phyloP scores from a whole-genome alignment of 2,113 vertebrate species.

The Brienomyrus longianalis region DNA sequence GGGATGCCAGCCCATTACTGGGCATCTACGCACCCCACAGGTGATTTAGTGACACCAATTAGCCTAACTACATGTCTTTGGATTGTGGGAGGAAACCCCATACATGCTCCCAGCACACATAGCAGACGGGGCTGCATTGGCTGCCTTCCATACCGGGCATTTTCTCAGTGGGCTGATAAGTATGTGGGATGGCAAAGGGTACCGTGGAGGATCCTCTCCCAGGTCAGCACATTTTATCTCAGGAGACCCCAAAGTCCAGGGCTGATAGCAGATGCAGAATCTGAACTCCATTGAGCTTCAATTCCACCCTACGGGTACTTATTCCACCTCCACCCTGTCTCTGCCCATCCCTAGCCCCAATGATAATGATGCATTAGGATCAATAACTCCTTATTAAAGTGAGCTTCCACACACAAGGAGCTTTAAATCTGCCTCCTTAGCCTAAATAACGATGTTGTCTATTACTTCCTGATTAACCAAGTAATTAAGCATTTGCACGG shows the following conservation, averaged over 20 bases:
- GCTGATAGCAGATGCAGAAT: not conserved
- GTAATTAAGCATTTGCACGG: not conserved
- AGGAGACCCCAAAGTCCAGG: not conserved
- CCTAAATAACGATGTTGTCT: not conserved
- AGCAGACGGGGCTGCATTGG: not conserved
- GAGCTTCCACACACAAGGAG: not conserved
- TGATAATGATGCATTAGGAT: not conserved
- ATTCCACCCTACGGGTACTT: not conserved
- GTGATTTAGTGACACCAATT: not conserved
- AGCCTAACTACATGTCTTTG: not conserved
- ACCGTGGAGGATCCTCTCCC: not conserved
- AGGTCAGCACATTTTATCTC: not conserved
- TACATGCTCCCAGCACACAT: not conserved
- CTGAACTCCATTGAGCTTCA: not conserved
- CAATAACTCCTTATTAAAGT: not conserved
- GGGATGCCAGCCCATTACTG: not conserved
- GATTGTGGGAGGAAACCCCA: not conserved
- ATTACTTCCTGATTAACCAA: not conserved
- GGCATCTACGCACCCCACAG: not conserved
- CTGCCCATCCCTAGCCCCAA: not conserved
- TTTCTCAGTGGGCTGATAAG: not conserved
- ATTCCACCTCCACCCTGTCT: not conserved
- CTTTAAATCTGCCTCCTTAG: not conserved
- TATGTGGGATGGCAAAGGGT: not conserved
- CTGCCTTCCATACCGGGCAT: not conserved